Conservation (phyloP, 2,888 invertebrate genomes). For the Lasius platythorax region DNA sequence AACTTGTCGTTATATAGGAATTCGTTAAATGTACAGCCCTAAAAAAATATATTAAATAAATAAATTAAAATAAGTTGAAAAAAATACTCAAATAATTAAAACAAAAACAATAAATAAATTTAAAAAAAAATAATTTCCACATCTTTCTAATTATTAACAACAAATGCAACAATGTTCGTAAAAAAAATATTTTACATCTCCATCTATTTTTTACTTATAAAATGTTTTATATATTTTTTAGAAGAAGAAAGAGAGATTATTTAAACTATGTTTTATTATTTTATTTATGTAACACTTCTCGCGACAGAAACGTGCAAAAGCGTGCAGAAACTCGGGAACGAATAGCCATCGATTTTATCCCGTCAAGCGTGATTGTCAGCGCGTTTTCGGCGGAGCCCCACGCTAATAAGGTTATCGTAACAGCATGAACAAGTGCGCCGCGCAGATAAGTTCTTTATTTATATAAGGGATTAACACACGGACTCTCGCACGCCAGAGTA, state of each 20-base stretch:
- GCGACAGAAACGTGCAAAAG: too few species aligned
- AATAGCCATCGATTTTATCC: constrained; percentile 12
- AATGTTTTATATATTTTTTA: too few species aligned
- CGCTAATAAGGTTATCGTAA: constrained; percentile 73
- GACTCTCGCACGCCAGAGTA: constrained; percentile 45
- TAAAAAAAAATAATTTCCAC: too few species aligned
- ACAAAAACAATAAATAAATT: too few species aligned
- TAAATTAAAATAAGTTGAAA: not conserved
- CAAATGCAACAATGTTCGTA: too few species aligned
- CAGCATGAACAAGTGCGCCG: constrained; percentile 68
- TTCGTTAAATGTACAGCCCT: not conserved
- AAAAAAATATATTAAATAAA: not conserved
- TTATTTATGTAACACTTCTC: too few species aligned
- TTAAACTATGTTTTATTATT: too few species aligned
- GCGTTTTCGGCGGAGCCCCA: constrained; percentile 58
- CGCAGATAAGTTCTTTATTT: constrained; percentile 76
- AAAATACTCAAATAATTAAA: not conserved
- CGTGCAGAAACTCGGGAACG: not conserved
- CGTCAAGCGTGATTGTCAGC: constrained; percentile 36
- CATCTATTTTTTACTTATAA: too few species aligned
- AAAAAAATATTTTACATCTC: too few species aligned
- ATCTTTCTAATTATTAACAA: too few species aligned
- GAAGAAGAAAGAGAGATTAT: too few species aligned
- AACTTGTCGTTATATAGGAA: not conserved
- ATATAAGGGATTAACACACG: constrained; percentile 71